A percentile compares a stretch with the other conserved stretches of the same genome.
Evolutionary conservation across 2,113 vertebrate species (phyloP).

Genomic region (Tyrannus savana): DNA sequence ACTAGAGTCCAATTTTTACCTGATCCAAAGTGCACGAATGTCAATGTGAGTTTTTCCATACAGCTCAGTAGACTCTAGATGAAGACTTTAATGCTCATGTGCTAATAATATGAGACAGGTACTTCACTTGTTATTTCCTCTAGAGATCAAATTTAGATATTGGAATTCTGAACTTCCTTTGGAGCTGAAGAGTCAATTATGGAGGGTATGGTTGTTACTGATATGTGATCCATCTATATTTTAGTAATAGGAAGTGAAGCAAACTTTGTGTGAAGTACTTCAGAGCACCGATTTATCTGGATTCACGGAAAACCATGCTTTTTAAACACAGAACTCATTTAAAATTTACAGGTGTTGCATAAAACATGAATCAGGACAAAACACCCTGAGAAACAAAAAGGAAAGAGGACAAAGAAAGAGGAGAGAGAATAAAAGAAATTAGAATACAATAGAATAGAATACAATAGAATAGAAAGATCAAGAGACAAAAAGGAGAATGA

Average conservation of each 20-base stretch:
- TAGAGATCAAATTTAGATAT: conserved; percentile 54
- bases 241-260: conserved; percentile 48
- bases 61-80: background rate
- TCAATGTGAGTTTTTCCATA: background rate
- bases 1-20: background rate
- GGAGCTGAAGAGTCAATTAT: conserved; percentile 34
- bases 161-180: conserved; percentile 64
- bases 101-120: conserved; percentile 53
- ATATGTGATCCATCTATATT: conserved; percentile 46
- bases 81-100: conserved; percentile 15
- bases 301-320: background rate
- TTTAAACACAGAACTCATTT: background rate
- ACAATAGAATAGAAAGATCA: background rate
- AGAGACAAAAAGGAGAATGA: background rate
- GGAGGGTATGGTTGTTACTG: conserved; percentile 5
- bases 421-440: background rate
- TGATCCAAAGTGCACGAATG: background rate
- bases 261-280: background rate
- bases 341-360: background rate
- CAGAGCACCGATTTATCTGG: background rate
- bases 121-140: conserved; percentile 63
- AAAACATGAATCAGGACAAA: background rate
- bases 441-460: background rate
- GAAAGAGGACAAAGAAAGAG: background rate
- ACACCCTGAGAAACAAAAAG: background rate